Evolutionary conservation across 2,888 invertebrate species (phyloP).

Genomic region (Eulithis prunata): DNA sequence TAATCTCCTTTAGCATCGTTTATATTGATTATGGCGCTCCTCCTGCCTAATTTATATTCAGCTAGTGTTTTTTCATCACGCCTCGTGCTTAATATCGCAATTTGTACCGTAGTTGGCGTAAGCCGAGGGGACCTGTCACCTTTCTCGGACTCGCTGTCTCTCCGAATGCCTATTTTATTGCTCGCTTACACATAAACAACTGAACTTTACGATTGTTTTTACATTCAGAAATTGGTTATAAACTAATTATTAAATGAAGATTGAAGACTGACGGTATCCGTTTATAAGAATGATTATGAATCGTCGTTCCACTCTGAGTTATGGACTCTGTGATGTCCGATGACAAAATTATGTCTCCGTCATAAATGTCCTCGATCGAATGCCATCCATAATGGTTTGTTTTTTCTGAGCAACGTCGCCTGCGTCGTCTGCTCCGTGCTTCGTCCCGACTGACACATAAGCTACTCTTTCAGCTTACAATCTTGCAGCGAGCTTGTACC

Average conservation of each 20-base stretch:
- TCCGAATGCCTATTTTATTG: slow-evolving; percentile 72
- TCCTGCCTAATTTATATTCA: slow-evolving; percentile 84
- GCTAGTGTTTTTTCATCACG: slow-evolving; percentile 85
- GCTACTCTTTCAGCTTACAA: slow-evolving; percentile 28
- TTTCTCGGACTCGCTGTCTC: slow-evolving; percentile 70
- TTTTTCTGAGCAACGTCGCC: slow-evolving; percentile 60
- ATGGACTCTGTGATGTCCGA: slow-evolving; percentile 56
- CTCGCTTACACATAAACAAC: slow-evolving; percentile 71
- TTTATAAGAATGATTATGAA: slow-evolving; percentile 60
- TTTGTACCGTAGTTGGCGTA: slow-evolving; percentile 83
- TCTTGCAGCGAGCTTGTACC: slow-evolving; percentile 30
- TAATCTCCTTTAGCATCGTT: slow-evolving; percentile 84
- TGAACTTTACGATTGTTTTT: slow-evolving; percentile 65
- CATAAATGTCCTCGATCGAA: slow-evolving; percentile 63
- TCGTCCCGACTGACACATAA: slow-evolving; percentile 6
- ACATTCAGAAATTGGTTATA: slow-evolving; percentile 63
- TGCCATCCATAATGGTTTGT: slow-evolving; percentile 61
- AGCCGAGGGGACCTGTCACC: slow-evolving; percentile 80
- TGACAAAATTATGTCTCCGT: slow-evolving; percentile 67
- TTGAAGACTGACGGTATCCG: slow-evolving; percentile 50
- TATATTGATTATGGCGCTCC: slow-evolving; percentile 84
- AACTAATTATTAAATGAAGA: slow-evolving; percentile 67
- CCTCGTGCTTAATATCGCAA: slow-evolving; percentile 83
- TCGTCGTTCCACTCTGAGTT: slow-evolving; percentile 56
- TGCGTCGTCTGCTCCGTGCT: slow-evolving; percentile 38